phyloP scores from a whole-genome alignment of 2,888 invertebrate species.

The Prosapia bicincta region DNA sequence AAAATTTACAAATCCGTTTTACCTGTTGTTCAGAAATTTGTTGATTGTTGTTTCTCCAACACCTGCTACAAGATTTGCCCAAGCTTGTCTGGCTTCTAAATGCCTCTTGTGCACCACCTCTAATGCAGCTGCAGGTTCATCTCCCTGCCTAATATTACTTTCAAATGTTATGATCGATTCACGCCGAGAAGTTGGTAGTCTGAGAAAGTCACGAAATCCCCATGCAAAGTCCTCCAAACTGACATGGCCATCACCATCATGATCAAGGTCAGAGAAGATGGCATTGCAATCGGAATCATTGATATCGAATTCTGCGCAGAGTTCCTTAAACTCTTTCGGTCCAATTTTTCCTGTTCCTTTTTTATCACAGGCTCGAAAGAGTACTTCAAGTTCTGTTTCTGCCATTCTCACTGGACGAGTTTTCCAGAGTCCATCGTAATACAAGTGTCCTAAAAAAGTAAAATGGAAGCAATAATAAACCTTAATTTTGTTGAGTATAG shows the following conservation, averaged over 20 bases:
- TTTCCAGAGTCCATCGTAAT: neutral
- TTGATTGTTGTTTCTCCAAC: constrained; percentile 42
- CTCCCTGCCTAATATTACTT: constrained; percentile 2
- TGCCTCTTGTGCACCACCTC: constrained; percentile 40
- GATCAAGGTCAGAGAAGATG: constrained; percentile 51
- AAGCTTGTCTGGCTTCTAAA: constrained; percentile 42
- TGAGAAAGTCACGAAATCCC: constrained; percentile 48
- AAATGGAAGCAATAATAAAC: too few species aligned
- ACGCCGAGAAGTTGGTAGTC: constrained; percentile 39
- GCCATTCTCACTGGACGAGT: constrained; percentile 26
- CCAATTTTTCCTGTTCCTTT: constrained; percentile 48
- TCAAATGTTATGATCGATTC: constrained; percentile 35
- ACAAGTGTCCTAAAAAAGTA: neutral
- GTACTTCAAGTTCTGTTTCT: constrained; percentile 41
- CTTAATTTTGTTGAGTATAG: too few species aligned
- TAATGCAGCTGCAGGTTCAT: constrained; percentile 6
- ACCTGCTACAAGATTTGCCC: constrained; percentile 43
- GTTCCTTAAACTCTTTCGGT: constrained; percentile 47
- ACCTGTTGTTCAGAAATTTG: constrained; percentile 42
- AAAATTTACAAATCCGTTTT: too few species aligned
- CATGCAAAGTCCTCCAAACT: constrained; percentile 51
- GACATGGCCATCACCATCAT: constrained; percentile 52
- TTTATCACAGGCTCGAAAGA: constrained; percentile 50
- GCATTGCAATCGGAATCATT: constrained; percentile 46
- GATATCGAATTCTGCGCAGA: constrained; percentile 50